Conservation (phyloP, 1,140 invertebrate genomes). For the Papilio helenus region DNA sequence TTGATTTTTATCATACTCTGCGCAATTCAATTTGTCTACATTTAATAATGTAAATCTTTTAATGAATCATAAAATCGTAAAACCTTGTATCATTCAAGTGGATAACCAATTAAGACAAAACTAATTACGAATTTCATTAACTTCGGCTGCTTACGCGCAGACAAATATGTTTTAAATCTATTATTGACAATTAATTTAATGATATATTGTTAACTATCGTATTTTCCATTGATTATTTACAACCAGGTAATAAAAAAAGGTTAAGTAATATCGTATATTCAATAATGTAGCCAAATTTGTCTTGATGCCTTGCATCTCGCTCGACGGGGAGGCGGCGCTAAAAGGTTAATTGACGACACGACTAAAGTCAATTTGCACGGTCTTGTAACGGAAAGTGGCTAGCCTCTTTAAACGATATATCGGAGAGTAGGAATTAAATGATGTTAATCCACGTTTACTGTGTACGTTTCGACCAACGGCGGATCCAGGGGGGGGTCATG, state of each 20-base stretch:
- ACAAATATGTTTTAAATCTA: slow-evolving; percentile 19
- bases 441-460: background rate
- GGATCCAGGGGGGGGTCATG: too few species aligned
- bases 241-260: background rate
- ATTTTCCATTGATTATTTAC: background rate
- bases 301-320: background rate
- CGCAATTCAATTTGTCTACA: too few species aligned
- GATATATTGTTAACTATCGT: background rate
- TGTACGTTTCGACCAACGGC: too few species aligned
- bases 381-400: slow-evolving; percentile 21
- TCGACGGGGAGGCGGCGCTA: slow-evolving; percentile 7
- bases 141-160: background rate
- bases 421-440: background rate
- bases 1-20: too few species aligned
- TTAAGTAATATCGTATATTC: background rate
- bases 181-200: background rate
- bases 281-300: background rate
- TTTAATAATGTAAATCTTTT: background rate
- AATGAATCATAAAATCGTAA: background rate
- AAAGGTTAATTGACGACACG: slow-evolving; percentile 18
- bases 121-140: slow-evolving; percentile 2
- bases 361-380: slow-evolving; percentile 22
- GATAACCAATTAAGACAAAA: slow-evolving; percentile 18
- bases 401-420: slow-evolving; percentile 14
- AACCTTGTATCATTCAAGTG: background rate